These are phyloP conservation scores for Aphelinus certus DNA, from an alignment of 1,140 invertebrate species.

Conservation along the genomic window DNA sequence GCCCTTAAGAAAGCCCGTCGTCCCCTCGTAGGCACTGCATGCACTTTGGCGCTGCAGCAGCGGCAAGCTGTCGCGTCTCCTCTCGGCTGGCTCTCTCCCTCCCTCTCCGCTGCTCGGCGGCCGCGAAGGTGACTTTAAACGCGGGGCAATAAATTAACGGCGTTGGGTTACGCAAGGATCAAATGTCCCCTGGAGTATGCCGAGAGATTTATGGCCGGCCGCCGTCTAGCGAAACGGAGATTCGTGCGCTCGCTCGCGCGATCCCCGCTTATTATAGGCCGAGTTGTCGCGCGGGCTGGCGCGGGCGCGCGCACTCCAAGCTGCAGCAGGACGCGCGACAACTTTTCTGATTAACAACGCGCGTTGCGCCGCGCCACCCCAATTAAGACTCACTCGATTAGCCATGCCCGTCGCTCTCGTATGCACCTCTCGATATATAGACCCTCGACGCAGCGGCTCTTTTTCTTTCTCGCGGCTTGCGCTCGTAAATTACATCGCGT, in stretches of 20 bases:
- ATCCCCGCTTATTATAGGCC: constrained; percentile 64
- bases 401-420: constrained; percentile 5
- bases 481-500: background rate
- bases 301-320: background rate
- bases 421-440: too few relatives aligned
- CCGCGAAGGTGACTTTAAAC: constrained; percentile 64
- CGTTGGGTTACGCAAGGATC: constrained; percentile 68
- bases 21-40: background rate
- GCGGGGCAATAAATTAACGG: constrained; percentile 67
- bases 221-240: too few relatives aligned
- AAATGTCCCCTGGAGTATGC: constrained; percentile 67
- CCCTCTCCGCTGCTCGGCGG: constrained; percentile 47
- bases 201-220: constrained; percentile 62
- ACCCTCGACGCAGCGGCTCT: too few relatives aligned
- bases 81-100: constrained; percentile 1
- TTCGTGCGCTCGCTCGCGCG: background rate
- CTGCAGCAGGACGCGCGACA: constrained; percentile 59
- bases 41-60: background rate
- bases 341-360: constrained; percentile 64
- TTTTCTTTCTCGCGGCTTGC: too few relatives aligned
- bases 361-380: constrained; percentile 47
- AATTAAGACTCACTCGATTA: constrained; percentile 34
- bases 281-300: constrained; percentile 54
- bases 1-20: constrained; percentile 2
- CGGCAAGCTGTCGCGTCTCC: background rate